Base-by-base conservation (phyloP, 2,888 invertebrate species). In the Volucella inflata region DNA sequence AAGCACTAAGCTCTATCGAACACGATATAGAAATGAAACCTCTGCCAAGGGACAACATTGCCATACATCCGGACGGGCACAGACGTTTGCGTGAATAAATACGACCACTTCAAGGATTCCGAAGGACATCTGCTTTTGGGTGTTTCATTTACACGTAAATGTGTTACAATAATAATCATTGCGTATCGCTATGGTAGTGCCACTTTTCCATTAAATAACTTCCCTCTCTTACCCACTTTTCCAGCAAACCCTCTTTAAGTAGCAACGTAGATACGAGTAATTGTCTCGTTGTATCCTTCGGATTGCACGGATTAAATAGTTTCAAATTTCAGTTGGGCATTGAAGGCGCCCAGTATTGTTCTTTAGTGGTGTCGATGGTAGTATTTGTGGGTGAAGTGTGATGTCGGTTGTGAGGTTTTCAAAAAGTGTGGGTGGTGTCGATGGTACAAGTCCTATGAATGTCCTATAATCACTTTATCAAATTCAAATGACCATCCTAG, bases 71-170 rank as follows among this genome's bases (percentile, higher is more conserved):
- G 46, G 59, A 21, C 21, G 48, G 14, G 42, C 8, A 59, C 67
- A 36, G 50, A 64, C 67, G 84, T 75, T 80, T 76, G 71, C 76
- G 80, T 71, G 68, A 71, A 77, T 76, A 76, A 80, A 84, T 80
- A 80, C 30, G 30, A 30, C 30, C 6, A 30, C 80, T 84, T 74
- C 10, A 68, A 83, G 68, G 78, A 78, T 82, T 77, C 77, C 65
- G 48, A 38, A 77, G 85, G 81, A 85, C 85, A 85, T 85, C 85
- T 85, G 85, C 81, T 85, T 85, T 81, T 72, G 81, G 76, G 81
- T 76, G 77, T 85, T 85, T 85, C 80, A 85, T 85, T 85, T 81
- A 85, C 85, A 85, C 80, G 81, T 85, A 85, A 85, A 85, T 85
- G 85, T 76, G 76, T 81, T 72, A 81, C 81, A 85, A 81, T 85